Evolutionary conservation across 2,113 vertebrate genomes (phyloP), one percentile per base, ranked within the genome.

Genomic region (Nerophis lumbriciformis): DNA sequence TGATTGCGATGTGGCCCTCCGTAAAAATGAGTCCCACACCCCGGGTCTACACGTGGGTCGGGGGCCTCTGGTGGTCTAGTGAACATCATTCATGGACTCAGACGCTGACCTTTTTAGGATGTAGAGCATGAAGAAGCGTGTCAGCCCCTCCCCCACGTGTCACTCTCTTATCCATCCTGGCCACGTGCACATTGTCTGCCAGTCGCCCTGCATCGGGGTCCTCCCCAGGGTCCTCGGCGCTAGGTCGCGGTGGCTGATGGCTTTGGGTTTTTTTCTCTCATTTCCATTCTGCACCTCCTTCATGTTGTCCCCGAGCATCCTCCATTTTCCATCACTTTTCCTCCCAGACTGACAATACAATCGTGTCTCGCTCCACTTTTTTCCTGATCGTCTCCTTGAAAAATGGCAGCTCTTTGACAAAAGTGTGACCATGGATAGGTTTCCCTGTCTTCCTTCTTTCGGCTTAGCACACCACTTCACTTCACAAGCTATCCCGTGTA

Each of bases 21-120:
- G 28, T 28, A 28, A 28, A 4, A 4, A 28, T 1, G 4, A 28
- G 28, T 28, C 28, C 28, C 28, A 28, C 28, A 28, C 3, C 28
- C 28, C 28, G 2, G 28, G 28, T 28, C 28, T 28, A 28, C 28
- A 28, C 28, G 28, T 28, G 28, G 28, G 28, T 66, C 61, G 47
- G 1, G 19, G 68, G 77, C 75, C 71, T 56, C 80, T 79, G 51
- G 77, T 81, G 78, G 79, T 79, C 75, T 61, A 82, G 90, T 88
- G 79, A 81, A 83, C 79, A 72, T 80, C 71, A 64, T 77, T 79
- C 78, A 84, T 82, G 84, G 73, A 82, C 71, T 80, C 59, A 74
- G 78, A 73, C 70, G 81, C 66, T 85, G 84, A 87, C 84, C 85
- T 83, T 75, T 76, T 80, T 80, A 81, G 68, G 76, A 81, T 84